Percentiles rank a stretch among this genome's conserved stretches.
These are phyloP conservation scores for Acinonyx jubatus DNA, from an alignment of 2,113 vertebrate genomes.

Conservation along the genomic window DNA sequence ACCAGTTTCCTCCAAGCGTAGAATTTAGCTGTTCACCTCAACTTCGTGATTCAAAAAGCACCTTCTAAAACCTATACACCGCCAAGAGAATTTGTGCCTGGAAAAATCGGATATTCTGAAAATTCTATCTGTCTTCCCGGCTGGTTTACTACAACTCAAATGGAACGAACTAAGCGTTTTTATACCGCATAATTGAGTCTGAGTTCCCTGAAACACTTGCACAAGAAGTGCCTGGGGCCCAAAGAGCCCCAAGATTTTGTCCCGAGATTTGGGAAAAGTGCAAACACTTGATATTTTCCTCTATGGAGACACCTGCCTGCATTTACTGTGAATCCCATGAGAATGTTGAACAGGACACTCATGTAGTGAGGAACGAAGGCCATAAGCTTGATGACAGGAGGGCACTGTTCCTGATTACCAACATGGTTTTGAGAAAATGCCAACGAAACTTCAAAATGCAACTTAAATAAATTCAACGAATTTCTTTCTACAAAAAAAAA, in stretches of 20 bases:
- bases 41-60: background rate
- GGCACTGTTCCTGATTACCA: background rate
- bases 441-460: background rate
- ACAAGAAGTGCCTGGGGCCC: conserved; percentile 1
- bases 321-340: conserved; percentile 34
- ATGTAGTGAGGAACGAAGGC: background rate
- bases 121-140: background rate
- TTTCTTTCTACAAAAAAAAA: background rate
- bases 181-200: background rate
- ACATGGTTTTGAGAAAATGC: background rate
- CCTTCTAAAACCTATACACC: background rate
- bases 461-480: background rate
- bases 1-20: background rate
- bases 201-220: conserved; percentile 47
- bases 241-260: background rate
- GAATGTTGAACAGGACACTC: background rate
- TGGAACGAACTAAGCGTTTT: background rate
- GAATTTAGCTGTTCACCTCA: background rate
- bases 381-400: background rate
- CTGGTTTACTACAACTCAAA: background rate
- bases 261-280: background rate
- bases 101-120: background rate
- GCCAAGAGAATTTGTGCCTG: background rate
- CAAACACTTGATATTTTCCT: conserved; percentile 10
- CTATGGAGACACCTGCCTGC: conserved; percentile 48